Evolutionary conservation across 2,888 invertebrate genomes (phyloP).

Genomic region (Drosophila maculinotata): DNA sequence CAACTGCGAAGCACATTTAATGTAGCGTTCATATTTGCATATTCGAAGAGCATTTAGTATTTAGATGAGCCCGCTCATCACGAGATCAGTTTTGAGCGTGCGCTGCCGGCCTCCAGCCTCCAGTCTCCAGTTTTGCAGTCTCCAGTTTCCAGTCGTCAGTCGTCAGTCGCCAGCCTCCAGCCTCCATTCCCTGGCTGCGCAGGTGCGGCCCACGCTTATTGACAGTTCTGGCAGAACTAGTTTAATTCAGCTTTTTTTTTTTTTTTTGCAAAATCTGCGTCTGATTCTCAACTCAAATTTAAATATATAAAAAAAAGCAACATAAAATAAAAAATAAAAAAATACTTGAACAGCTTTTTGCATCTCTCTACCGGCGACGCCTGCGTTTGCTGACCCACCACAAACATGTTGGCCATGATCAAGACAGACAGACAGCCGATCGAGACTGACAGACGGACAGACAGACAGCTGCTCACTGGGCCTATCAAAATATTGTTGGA

Average conservation of each 20-base stretch:
- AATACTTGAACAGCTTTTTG: constrained; percentile 33
- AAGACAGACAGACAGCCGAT: constrained; percentile 1
- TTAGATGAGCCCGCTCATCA: constrained; percentile 30
- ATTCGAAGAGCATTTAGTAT: constrained; percentile 17
- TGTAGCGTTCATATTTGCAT: too few species aligned
- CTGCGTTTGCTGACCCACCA: constrained; percentile 35
- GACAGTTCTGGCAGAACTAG: constrained; percentile 51
- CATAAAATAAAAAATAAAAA: background rate
- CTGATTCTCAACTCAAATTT: constrained; percentile 42
- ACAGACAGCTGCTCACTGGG: background rate
- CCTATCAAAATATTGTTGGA: constrained; percentile 14
- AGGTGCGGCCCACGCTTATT: constrained; percentile 30
- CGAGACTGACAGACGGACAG: constrained; percentile 1
- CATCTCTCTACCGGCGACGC: constrained; percentile 18
- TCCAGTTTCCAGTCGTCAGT: background rate
- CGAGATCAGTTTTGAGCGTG: constrained; percentile 39
- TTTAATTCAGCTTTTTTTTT: constrained; percentile 45
- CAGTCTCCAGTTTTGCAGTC: constrained; percentile 2
- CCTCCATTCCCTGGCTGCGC: constrained; percentile 15
- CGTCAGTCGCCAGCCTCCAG: constrained; percentile 6
- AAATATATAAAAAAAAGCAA: constrained; percentile 10
- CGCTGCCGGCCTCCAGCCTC: constrained; percentile 19
- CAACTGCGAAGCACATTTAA: constrained; percentile 14
- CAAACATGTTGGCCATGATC: constrained; percentile 77
- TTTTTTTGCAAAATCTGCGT: constrained; percentile 30